A percentile compares a stretch with the other conserved stretches of the same genome.
phyloP scores from a whole-genome alignment of 2,888 invertebrate species.

The Germaria angustata region DNA sequence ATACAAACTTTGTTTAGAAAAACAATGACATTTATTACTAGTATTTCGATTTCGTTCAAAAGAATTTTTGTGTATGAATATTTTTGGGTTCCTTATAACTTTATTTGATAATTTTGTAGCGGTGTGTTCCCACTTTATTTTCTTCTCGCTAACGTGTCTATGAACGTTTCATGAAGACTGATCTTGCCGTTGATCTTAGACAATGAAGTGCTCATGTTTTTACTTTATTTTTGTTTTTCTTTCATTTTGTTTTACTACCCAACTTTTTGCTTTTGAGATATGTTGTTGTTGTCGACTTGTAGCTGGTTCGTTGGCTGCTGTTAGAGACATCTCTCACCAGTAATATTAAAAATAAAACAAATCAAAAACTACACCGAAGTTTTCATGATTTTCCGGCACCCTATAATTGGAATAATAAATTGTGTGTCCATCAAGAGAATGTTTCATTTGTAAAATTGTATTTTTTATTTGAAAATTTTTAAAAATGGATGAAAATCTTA shows the following conservation, averaged over 20 bases:
- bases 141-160: conserved; percentile 44
- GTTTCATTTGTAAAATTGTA: too few relatives aligned
- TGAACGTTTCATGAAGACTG: conserved; percentile 21
- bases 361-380: conserved; percentile 8
- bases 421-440: too few relatives aligned
- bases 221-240: conserved; percentile 13
- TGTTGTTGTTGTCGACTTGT: conserved; percentile 40
- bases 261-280: background rate
- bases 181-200: conserved; percentile 56
- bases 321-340: conserved; percentile 39
- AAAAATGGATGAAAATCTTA: too few relatives aligned
- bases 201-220: conserved; percentile 29
- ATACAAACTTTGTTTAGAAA: too few relatives aligned
- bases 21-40: background rate
- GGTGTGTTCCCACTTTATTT: background rate
- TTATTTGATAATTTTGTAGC: background rate
- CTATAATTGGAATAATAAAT: conserved; percentile 1
- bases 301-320: conserved; percentile 56
- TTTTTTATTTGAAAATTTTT: too few relatives aligned
- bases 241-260: background rate
- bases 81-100: background rate
- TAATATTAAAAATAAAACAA: conserved; percentile 1
- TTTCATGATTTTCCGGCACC: conserved; percentile 34
- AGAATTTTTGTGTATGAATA: background rate
- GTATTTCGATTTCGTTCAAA: background rate